A percentile compares a stretch with the other conserved stretches of the same genome.
phyloP scores from a whole-genome alignment of 2,888 invertebrate genomes.

The Caenorhabditis japonica region DNA sequence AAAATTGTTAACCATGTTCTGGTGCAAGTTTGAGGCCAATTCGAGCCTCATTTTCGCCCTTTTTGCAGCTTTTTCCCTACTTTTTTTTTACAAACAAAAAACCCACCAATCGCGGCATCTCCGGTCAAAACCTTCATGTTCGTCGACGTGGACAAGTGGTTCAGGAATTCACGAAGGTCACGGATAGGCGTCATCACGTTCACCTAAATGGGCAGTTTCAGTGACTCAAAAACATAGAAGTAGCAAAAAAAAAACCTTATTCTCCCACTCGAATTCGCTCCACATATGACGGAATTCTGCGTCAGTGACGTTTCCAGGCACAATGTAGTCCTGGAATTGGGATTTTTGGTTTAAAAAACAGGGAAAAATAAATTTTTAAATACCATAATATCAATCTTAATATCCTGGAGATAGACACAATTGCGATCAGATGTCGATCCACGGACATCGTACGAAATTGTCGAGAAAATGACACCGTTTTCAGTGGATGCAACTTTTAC shows the following conservation, averaged over 20 bases:
- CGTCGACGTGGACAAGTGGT: slow-evolving; percentile 91
- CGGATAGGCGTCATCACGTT: slow-evolving; percentile 92
- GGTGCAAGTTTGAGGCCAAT: too few relatives aligned
- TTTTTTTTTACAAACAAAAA: too few relatives aligned
- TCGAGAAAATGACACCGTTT: slow-evolving; percentile 99
- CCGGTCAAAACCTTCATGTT: slow-evolving; percentile 99
- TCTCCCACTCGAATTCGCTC: slow-evolving; percentile 99
- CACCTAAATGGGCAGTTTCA: slow-evolving; percentile 79
- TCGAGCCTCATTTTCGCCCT: too few relatives aligned
- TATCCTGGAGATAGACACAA: slow-evolving; percentile 97
- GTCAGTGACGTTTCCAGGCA: slow-evolving; percentile 88
- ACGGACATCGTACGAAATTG: slow-evolving; percentile 97
- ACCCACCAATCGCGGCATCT: slow-evolving; percentile 83
- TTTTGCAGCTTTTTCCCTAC: too few relatives aligned
- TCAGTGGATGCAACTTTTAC: slow-evolving; percentile 93
- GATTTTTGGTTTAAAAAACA: background rate
- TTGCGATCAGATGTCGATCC: slow-evolving; percentile 93
- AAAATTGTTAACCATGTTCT: too few relatives aligned
- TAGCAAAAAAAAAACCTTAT: slow-evolving; percentile 83
- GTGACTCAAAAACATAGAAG: too few relatives aligned
- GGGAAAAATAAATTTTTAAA: background rate
- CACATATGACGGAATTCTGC: slow-evolving; percentile 99
- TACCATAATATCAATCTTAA: slow-evolving; percentile 88
- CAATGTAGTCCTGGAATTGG: slow-evolving; percentile 96
- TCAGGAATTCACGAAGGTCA: slow-evolving; percentile 91